phyloP scores from a whole-genome alignment of 2,797 vertebrate genomes.

The Tragopan temminckii region DNA sequence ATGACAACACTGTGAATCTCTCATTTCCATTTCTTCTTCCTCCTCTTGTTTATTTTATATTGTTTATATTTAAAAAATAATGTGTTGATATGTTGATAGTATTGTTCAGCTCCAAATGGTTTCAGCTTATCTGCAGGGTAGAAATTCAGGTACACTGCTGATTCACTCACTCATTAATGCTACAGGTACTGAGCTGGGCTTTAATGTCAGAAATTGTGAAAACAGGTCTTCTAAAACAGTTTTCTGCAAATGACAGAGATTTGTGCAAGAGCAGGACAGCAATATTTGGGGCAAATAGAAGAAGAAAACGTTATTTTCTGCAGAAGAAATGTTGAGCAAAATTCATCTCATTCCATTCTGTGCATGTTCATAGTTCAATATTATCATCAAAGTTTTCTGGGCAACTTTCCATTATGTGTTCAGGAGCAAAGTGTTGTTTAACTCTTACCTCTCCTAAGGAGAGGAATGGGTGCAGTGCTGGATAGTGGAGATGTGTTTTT shows the following conservation, averaged over 20 bases:
- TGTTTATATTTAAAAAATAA: background rate
- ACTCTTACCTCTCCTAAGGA: background rate
- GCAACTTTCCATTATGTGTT: background rate
- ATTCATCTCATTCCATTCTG: background rate
- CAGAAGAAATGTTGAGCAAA: background rate
- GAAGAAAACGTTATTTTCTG: background rate
- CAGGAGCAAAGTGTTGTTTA: background rate
- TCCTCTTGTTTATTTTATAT: background rate
- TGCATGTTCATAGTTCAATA: background rate
- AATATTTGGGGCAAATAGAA: background rate
- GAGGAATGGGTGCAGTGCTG: background rate
- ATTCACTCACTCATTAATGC: constrained; percentile 2
- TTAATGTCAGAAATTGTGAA: background rate
- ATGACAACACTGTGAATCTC: background rate
- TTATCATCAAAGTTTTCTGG: background rate
- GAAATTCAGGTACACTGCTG: background rate
- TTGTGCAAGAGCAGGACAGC: background rate
- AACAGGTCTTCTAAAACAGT: background rate
- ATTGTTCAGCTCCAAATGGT: accelerated
- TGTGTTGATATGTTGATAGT: background rate
- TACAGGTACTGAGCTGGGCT: background rate
- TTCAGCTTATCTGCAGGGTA: background rate
- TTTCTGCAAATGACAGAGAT: background rate
- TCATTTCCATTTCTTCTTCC: background rate
- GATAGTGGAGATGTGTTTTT: background rate